Evolutionary conservation across 2,797 vertebrate genomes (phyloP).

Genomic region (Parambassis ranga): DNA sequence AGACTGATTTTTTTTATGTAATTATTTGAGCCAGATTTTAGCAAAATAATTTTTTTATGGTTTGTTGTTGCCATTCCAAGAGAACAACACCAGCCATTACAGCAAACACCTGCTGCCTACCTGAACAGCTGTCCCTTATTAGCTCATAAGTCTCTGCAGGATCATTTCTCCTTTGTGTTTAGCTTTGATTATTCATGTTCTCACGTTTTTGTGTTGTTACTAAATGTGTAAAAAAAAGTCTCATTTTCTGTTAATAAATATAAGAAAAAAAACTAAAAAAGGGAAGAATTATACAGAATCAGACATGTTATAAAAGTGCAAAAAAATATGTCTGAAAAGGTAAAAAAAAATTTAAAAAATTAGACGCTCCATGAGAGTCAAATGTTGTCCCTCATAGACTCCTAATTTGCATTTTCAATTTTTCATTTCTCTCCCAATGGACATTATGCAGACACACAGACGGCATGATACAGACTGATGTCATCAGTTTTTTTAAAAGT

Average conservation of each 20-base stretch:
- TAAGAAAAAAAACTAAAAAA: background rate
- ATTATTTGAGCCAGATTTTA: too few species aligned
- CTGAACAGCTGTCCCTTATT: background rate
- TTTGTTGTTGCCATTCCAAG: background rate
- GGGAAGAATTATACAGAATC: too few species aligned
- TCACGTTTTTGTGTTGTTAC: too few species aligned
- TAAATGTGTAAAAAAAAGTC: too few species aligned
- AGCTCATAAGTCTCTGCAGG: background rate
- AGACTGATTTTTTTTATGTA: too few species aligned
- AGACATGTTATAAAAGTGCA: background rate
- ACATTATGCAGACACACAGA: background rate
- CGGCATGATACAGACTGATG: constrained; percentile 3
- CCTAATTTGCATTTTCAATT: constrained; percentile 37
- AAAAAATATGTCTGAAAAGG: background rate
- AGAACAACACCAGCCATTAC: background rate
- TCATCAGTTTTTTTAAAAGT: too few species aligned
- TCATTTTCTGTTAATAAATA: too few species aligned
- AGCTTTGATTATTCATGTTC: too few species aligned
- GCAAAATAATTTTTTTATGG: too few species aligned
- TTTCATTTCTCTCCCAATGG: background rate
- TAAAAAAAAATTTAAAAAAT: constrained; percentile 1
- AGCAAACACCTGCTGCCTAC: background rate
- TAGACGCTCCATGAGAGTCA: background rate
- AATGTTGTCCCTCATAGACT: constrained; percentile 23
- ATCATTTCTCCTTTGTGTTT: background rate